Base-by-base conservation (phyloP, 1,140 invertebrate species). In the Brachionus rubens region DNA sequence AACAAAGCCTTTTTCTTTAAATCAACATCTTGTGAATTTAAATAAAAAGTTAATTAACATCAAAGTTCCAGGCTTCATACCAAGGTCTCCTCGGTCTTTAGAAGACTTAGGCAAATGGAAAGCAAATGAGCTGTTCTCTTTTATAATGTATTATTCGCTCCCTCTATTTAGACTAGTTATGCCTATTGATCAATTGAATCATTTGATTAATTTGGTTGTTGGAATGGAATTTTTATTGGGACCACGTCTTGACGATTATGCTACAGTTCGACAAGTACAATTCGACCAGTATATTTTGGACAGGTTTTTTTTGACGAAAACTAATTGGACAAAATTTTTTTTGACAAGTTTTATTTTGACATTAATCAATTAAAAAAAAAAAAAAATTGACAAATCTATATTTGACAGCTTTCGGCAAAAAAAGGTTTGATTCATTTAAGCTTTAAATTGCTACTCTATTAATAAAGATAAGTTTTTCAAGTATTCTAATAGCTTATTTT, bases 121-220 rank as follows among this genome's bases (percentile, higher is more conserved):
- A 54, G 50, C 24, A 21, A 54, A 26, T 26, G 50, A 24, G 30
- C 30, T 54, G 24, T 54, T 52, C 21, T 52, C 50, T 1, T 52
- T 52, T 26, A 21, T 54, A 26, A 26, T 54, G 12, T 54, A 54
- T 54, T 54, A 26, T 54, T 54, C 50, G 14, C 5, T 54, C 24
- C 50, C 50, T 24, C 7, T 54, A 54, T 54, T 54, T 26, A 54
- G 50, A 54, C 30, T 21, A 26, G n/a, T 54, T 3, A 26, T 26
- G 50, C 24, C 50, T 54, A 26, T 54, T 21, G 50, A 26, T 26
- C 50, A 54, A 54, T 54, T 54, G 30, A 54, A 54, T 54, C 50
- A 54, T 54, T 4, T 54, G 24, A 54, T 54, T 54, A 54, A 54
- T 54, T 54, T 54, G n/a, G 50, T 54, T 26, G 50, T 54, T 4